Conservation (phyloP, 2,113 vertebrate species). For the Sebastes fasciatus region DNA sequence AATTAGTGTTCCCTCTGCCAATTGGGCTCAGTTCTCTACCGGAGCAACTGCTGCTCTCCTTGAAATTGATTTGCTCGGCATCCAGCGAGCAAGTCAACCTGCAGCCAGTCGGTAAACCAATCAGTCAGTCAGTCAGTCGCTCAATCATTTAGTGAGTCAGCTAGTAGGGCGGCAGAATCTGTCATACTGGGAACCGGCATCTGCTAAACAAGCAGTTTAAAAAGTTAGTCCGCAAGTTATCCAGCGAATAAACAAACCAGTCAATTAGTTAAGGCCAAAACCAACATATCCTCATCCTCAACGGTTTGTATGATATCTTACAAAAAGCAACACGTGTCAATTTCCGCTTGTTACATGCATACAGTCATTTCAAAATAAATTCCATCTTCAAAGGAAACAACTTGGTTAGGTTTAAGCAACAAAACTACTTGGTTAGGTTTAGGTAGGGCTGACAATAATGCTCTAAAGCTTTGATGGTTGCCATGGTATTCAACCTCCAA, state of each 20-base stretch:
- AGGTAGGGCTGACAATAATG: no score
- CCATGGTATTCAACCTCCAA: no score
- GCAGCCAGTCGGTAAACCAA: slow-evolving; percentile 28
- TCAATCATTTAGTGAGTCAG: slow-evolving; percentile 26
- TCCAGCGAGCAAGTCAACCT: slow-evolving; percentile 21
- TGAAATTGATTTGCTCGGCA: slow-evolving; percentile 61
- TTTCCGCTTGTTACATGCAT: no score
- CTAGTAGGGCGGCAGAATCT: background rate
- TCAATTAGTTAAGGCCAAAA: slow-evolving; percentile 7
- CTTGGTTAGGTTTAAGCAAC: no score
- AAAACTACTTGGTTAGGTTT: no score
- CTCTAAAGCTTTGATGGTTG: no score
- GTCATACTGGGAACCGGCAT: slow-evolving; percentile 11
- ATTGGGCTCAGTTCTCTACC: slow-evolving; percentile 35
- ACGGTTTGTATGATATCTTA: no score
- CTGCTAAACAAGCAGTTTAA: slow-evolving; percentile 18
- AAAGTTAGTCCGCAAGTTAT: slow-evolving; percentile 24
- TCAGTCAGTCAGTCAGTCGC: slow-evolving; percentile 42
- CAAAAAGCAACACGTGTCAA: no score
- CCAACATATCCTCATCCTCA: no score
- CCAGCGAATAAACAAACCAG: slow-evolving; percentile 23
- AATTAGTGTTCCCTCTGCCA: slow-evolving; percentile 68
- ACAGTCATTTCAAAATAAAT: no score
- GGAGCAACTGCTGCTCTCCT: slow-evolving; percentile 14
- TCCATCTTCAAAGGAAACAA: no score